Base-by-base conservation (phyloP, 2,113 vertebrate species). In the Fukomys damarensis region DNA sequence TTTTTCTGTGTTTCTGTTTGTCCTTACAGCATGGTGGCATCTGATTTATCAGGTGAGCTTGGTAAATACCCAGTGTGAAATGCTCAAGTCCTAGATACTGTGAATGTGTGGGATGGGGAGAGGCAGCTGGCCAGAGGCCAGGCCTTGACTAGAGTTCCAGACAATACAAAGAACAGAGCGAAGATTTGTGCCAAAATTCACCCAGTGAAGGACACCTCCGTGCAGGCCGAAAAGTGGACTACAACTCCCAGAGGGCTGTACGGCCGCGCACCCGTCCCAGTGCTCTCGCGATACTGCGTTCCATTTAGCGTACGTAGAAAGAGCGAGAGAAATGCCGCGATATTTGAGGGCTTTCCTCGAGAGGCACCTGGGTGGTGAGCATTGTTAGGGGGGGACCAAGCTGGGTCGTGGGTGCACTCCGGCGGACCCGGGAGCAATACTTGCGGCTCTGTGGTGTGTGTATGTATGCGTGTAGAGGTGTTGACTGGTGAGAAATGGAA, bases 201-300 rank as follows among this genome's bases (percentile, higher is more conserved):
- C 9, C 16, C 5, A 41, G 6, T 19, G n/a, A 58, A 95, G 81
- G 86, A 81, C 72, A 35, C 52, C 41, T 58, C 61, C 58, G 81
- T n/a, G 89, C 56, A 76, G 2, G 17, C 70, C 41, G 77, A 61
- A 43, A 30, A 4, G 7, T 32, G 38, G 87, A 97, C 97, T 96
- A 91, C 97, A 93, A 70, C 49, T 97, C 97, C 97, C 98, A 97
- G 86, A 79, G 95, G 83, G 68, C 86, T 14, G 65, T 22, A 97
- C 94, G 76, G 54, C 2, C 22, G 13, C 17, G 28, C 13, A 7
- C 32, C 16, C 7, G 2, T 7, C 10, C 24, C 1, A 28, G 0
- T 2, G 4, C 52, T 63, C 59, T 79, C 22, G 19, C 13, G 89
- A 85, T 5, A 2, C 43, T 74, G 26, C 17, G 5, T 14, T 43